phyloP scores from a whole-genome alignment of 1,140 invertebrate species.

The Caligus rogercresseyi region DNA sequence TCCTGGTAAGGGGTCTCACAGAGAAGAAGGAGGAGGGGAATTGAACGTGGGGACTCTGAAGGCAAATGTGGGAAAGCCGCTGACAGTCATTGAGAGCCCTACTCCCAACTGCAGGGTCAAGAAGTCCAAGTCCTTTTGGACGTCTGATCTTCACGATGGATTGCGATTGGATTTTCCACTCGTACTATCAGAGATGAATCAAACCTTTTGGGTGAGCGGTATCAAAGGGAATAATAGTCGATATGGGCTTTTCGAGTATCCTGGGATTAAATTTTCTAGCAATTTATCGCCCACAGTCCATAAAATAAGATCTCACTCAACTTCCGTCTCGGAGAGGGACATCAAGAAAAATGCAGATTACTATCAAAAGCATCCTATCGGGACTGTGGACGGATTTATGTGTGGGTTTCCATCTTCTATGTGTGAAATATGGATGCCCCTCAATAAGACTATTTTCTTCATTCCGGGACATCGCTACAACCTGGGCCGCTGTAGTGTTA shows the following conservation, averaged over 20 bases:
- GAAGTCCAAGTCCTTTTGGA: conserved; percentile 4
- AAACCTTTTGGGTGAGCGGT: not conserved
- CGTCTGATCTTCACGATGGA: conserved; percentile 10
- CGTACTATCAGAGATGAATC: not conserved
- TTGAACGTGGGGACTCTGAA: not conserved
- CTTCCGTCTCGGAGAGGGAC: not conserved
- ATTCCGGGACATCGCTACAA: conserved; percentile 4
- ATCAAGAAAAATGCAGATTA: not conserved
- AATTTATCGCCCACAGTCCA: not conserved
- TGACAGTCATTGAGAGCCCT: not conserved
- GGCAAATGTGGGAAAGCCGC: not conserved
- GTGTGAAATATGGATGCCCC: conserved; percentile 1
- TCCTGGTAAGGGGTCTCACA: not conserved
- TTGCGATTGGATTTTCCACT: not conserved
- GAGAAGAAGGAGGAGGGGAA: not conserved
- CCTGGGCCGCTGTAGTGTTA: not conserved
- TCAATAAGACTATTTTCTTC: not conserved
- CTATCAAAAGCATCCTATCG: not conserved
- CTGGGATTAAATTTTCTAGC: not conserved
- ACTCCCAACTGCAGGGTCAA: not conserved
- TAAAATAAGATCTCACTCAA: not conserved
- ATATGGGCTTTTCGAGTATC: not conserved
- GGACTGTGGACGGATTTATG: not conserved
- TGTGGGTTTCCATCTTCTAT: conserved; percentile 5
- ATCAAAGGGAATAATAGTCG: not conserved